A percentile compares a stretch with the other conserved stretches of the same genome.
Conservation (phyloP, 1,140 invertebrate genomes). For the Drosophila mojavensis region DNA sequence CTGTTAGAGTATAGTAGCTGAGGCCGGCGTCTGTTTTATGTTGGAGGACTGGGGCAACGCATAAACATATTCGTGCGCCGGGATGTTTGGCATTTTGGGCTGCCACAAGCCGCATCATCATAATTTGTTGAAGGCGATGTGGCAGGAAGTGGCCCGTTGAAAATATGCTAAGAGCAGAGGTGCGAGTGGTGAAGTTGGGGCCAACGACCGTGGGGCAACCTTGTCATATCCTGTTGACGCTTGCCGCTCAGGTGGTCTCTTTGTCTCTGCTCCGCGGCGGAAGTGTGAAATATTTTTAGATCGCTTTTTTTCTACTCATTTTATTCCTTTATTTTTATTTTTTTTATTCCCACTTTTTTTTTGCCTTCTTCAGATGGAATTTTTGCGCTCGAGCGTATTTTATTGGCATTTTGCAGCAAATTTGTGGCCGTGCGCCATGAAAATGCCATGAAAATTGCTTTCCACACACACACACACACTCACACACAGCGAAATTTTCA, state of each 20-base stretch:
- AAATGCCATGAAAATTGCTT: conserved; percentile 48
- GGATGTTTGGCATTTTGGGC: conserved; percentile 51
- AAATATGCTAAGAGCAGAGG: conserved; percentile 41
- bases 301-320: conserved; percentile 23
- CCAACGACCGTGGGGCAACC: conserved; percentile 39
- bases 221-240: conserved; percentile 78
- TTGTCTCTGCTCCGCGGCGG: conserved; percentile 39
- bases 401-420: conserved; percentile 74
- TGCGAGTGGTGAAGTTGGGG: not conserved
- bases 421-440: conserved; percentile 68
- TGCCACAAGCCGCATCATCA: conserved; percentile 42
- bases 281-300: conserved; percentile 77
- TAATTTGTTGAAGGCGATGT: conserved; percentile 63
- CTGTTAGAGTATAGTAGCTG: not conserved
- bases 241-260: conserved; percentile 46
- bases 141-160: conserved; percentile 61
- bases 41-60: conserved; percentile 34
- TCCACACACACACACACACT: conserved; percentile 7
- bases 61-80: conserved; percentile 36
- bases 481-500: conserved; percentile 40
- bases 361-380: conserved; percentile 63
- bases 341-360: not conserved
- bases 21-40: conserved; percentile 43
- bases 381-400: conserved; percentile 72
- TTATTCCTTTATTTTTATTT: not conserved